Evolutionary conservation across 2,113 vertebrate genomes (phyloP).

Genomic region (Sander lucioperca): DNA sequence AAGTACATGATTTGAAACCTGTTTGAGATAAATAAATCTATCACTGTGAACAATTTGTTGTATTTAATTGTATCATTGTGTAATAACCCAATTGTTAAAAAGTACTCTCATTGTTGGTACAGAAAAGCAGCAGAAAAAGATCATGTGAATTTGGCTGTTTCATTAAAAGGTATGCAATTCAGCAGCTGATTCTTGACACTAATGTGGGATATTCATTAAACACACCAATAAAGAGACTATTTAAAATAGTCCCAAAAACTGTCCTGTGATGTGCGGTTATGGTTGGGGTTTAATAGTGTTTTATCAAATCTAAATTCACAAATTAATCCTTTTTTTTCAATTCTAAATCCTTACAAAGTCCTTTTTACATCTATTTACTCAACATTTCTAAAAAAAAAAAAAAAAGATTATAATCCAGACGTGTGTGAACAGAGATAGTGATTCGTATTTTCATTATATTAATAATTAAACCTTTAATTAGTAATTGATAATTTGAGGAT

Average conservation of each 20-base stretch:
- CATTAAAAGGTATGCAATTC: background rate
- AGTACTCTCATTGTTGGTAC: background rate
- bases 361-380: too few relatives aligned
- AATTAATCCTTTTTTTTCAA: background rate
- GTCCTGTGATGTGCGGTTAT: background rate
- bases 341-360: background rate
- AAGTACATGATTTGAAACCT: background rate
- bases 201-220: background rate
- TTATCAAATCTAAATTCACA: background rate
- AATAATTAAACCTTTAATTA: slow-evolving; percentile 18
- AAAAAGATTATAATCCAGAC: background rate
- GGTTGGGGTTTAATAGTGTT: background rate
- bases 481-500: slow-evolving; percentile 13
- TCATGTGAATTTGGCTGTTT: background rate
- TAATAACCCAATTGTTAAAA: background rate
- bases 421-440: background rate
- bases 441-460: slow-evolving; percentile 1
- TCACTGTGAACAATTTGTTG: background rate
- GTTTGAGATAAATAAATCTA: background rate
- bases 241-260: background rate
- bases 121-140: background rate
- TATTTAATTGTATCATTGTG: background rate
- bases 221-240: too few relatives aligned
- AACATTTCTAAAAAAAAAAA: too few relatives aligned
- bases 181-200: background rate